These are phyloP conservation scores for Acanthisitta chloris DNA, from an alignment of 2,113 vertebrate species.

Conservation along the genomic window DNA sequence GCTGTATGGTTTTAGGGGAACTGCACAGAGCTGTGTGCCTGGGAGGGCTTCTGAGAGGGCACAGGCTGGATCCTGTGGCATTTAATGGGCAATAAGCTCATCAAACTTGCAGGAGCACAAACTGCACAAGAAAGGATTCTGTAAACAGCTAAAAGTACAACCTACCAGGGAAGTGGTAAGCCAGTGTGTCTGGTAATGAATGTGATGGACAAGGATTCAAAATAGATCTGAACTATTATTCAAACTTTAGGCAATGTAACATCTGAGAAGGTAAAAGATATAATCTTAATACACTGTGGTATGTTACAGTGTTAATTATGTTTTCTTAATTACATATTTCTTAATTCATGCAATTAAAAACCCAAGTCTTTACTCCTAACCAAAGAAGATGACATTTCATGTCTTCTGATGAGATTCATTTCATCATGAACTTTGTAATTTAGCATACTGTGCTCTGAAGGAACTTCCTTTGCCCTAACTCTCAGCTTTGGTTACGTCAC, in stretches of 20 bases:
- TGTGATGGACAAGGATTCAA: background rate
- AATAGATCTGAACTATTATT: background rate
- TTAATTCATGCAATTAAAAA: background rate
- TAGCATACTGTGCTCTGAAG: background rate
- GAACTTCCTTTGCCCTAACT: background rate
- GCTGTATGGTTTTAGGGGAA: background rate
- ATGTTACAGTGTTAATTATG: background rate
- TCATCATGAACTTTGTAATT: background rate
- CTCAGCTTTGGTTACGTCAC: background rate
- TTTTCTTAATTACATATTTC: background rate
- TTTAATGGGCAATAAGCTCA: background rate
- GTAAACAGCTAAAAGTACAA: background rate
- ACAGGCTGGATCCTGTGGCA: background rate
- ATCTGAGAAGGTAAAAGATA: background rate
- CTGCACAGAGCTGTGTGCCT: background rate
- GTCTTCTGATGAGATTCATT: background rate
- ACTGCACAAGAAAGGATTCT: background rate
- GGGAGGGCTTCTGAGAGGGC: background rate
- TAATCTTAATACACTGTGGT: background rate
- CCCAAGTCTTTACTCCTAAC: background rate
- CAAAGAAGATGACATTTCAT: background rate
- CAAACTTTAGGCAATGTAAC: background rate
- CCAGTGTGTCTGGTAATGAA: background rate
- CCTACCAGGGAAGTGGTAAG: background rate
- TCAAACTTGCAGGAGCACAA: background rate